Conservation (phyloP, 2,113 vertebrate genomes). For the Nothocercus julius region DNA sequence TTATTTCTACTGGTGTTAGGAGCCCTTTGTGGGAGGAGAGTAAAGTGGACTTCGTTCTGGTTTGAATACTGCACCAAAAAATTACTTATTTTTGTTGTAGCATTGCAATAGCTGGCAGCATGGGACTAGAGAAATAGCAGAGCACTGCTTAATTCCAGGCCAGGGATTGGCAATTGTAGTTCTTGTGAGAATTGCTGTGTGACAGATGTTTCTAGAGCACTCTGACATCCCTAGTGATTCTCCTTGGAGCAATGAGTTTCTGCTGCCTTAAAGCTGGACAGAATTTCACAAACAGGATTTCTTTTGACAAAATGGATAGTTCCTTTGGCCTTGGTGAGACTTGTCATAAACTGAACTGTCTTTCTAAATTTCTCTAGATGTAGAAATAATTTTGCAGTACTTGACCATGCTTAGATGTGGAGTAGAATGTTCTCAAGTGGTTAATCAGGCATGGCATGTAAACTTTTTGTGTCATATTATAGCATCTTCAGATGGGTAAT, state of each 20-base stretch:
- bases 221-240: background rate
- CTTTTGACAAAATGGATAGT: background rate
- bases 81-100: background rate
- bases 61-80: background rate
- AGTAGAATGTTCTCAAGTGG: background rate
- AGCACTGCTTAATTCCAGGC: background rate
- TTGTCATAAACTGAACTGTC: background rate
- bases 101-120: background rate
- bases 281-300: background rate
- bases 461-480: background rate
- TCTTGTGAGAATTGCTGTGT: background rate
- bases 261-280: background rate
- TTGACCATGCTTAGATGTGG: background rate
- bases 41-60: background rate
- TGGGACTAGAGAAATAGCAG: background rate
- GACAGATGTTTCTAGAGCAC: background rate
- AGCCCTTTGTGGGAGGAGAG: background rate
- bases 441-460: background rate
- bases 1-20: background rate
- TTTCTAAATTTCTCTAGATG: background rate
- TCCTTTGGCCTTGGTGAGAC: background rate
- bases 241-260: background rate
- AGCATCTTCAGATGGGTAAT: background rate
- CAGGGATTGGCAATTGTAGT: background rate
- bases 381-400: background rate